Evolutionary conservation across 2,113 vertebrate genomes (phyloP), one percentile per base, ranked within the genome.

Genomic region (Gasterosteus nipponicus): DNA sequence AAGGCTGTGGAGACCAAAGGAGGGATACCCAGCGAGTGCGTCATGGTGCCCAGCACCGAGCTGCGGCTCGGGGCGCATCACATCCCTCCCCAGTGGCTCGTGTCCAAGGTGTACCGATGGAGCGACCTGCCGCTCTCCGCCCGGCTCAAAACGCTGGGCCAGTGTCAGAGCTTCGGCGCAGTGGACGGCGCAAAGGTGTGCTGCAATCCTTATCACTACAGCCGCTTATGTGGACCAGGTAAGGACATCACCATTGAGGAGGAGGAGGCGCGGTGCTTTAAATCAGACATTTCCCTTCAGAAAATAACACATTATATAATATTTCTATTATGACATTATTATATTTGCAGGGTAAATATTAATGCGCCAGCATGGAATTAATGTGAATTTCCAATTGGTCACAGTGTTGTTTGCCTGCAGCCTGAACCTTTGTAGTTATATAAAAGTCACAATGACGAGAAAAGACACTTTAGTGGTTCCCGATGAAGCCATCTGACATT

Each of bases 161-260:
- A 95, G 71, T 98, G 97, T 92, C 95, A 95, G 88, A 96, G 95
- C 83, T 96, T 95, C 86, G 91, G 94, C 31, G 72, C 65, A 8
- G 82, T 7, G 69, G 86, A 83, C 56, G 92, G 95, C 87, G 93
- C 91, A 4, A 93, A 93, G 11, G 93, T 96, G 81, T 98, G 97
- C 94, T 98, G 97, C 95, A 98, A 99, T 88, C 97, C 97, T 73
- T 96, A 97, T 92, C 97, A 99, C 95, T 98, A 98, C 95, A 98
- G 96, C 93, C 92, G 96, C 79, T 83, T 99, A 57, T 97, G 96
- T 90, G 97, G 96, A 92, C 96, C 97, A 96, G 97, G 96, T 97
- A 91, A 96, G 94, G 76, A 89, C 75, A 51, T 3, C 33, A 33
- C 3, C 60, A 44, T 0, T 7, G 16, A 4, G 2, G 31, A 10